A percentile compares a stretch with the other conserved stretches of the same genome.
Evolutionary conservation across 2,113 vertebrate species (phyloP).

Genomic region (Oncorhynchus clarkii): DNA sequence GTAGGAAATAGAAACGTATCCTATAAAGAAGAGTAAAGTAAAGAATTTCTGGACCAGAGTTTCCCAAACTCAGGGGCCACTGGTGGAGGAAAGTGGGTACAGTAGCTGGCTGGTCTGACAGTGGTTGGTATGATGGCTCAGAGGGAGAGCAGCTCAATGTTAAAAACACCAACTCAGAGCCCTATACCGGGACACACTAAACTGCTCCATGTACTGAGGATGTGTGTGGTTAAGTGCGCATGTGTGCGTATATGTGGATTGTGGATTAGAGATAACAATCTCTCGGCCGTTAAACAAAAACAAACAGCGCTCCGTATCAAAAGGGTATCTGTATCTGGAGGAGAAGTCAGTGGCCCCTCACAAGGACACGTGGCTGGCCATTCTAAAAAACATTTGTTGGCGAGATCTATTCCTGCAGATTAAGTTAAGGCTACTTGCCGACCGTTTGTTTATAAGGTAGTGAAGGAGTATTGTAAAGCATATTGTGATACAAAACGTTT

Average conservation of each 20-base stretch:
- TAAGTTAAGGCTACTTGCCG: neutral
- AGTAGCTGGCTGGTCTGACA: neutral
- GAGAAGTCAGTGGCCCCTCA: neutral
- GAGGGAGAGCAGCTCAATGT: neutral
- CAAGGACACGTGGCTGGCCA: neutral
- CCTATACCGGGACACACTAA: neutral
- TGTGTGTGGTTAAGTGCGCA: neutral
- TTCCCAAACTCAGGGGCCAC: neutral
- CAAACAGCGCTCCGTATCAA: neutral
- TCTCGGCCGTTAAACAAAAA: neutral
- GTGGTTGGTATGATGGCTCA: conserved; percentile 1
- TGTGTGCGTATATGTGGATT: neutral
- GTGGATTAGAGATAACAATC: neutral
- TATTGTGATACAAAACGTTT: no score
- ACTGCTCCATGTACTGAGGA: neutral
- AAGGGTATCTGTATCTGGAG: neutral
- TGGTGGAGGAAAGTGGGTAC: neutral
- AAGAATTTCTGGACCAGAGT: no score
- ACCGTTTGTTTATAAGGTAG: neutral
- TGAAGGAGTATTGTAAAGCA: no score
- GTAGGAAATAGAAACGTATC: neutral
- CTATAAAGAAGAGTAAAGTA: no score
- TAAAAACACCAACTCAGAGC: neutral
- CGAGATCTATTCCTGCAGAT: neutral
- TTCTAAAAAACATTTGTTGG: neutral